Evolutionary conservation across 1,140 invertebrate species (phyloP), one percentile per base, ranked within the genome.

Genomic region (Ganaspis sp.): DNA sequence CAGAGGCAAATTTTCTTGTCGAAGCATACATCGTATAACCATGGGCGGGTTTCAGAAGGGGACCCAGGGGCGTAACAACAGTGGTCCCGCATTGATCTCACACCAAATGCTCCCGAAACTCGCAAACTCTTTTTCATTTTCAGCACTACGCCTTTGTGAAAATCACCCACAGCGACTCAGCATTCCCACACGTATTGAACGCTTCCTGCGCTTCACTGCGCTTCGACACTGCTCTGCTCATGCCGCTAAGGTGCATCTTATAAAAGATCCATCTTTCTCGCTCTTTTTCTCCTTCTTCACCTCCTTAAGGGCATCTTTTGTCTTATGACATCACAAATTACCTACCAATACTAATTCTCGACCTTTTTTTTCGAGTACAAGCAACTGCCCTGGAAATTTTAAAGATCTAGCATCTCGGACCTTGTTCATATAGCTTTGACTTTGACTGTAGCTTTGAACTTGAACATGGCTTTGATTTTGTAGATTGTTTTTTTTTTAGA

Each of bases 1-100:
- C 69, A 69, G 54, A 86, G 82, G 82, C 81, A 85, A 87, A 86
- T 86, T 86, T 86, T 85, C 83, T 86, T 84, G 81, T 85, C 83
- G 76, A 85, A 81, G 75, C 76, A 70, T 58, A 81, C 73, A 45
- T 71, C 76, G 80, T 34, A 64, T 78, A 84, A 84, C 80, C 76
- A 81, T 73, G 15, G 49, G 15, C 49, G 42, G 17, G 9, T 54
- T 77, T 80, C 58, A 42, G 42, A 26, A 29, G 42, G 19, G 54
- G 70, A 9, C 9, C 17, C 77, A 80, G 74, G 70, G 53, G n/a
- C 77, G 75, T 76, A 78, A 12, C 73, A 58, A 70, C 42, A 17
- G 17, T 21, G 58, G 58, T n/a, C 26, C 4, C 11, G 58, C 21
- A n/a, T 29, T 34, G 29, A 64, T n/a, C 23, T 64, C 58, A 64